Evolutionary conservation across 2,888 invertebrate species (phyloP).

Genomic region (Morpho helenor): DNA sequence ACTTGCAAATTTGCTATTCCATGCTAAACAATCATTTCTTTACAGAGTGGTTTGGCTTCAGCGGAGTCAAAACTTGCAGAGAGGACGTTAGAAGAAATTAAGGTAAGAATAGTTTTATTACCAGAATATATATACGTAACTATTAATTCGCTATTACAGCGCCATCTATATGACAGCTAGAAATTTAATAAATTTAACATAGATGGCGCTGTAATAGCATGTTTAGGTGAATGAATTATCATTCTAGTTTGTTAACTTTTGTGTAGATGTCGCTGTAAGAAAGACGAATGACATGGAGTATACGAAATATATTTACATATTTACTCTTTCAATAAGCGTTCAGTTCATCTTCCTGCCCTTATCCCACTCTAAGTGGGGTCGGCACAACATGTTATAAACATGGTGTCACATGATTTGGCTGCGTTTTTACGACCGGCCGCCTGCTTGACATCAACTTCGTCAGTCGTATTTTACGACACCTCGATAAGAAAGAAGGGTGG

Average conservation of each 20-base stretch:
- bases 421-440: no score
- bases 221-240: background rate
- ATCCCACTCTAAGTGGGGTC: no score
- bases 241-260: background rate
- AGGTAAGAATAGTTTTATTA: constrained; percentile 40
- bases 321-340: no score
- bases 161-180: constrained; percentile 37
- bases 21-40: constrained; percentile 28
- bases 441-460: no score
- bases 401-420: no score
- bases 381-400: no score
- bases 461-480: no score
- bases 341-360: no score
- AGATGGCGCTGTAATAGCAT: constrained; percentile 11
- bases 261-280: constrained; percentile 2
- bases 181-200: background rate
- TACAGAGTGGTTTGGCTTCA: constrained; percentile 60
- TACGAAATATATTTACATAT: no score
- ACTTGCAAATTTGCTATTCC: no score
- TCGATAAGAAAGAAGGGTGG: no score
- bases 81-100: constrained; percentile 69
- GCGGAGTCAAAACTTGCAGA: constrained; percentile 61
- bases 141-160: constrained; percentile 16
- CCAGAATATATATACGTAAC: background rate
- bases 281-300: no score